phyloP scores from a whole-genome alignment of 2,113 vertebrate species.

The Steatornis caripensis region DNA sequence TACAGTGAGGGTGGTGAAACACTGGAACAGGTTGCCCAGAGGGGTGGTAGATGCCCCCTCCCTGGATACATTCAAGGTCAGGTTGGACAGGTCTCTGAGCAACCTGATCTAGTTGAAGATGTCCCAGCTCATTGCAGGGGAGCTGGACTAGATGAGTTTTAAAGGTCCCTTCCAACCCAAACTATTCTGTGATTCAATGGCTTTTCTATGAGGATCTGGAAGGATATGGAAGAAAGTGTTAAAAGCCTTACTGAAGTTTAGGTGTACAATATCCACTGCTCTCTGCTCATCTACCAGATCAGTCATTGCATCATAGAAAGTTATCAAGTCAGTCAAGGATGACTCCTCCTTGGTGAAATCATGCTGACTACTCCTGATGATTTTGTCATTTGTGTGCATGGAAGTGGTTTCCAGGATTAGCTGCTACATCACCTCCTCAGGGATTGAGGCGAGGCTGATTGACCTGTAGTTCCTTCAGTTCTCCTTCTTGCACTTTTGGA shows the following conservation, averaged over 20 bases:
- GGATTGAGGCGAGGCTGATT: not conserved
- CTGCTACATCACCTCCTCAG: not conserved
- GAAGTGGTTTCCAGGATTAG: not conserved
- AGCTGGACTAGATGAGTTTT: no score
- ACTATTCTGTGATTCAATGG: not conserved
- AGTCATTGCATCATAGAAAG: not conserved
- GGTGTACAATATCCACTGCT: not conserved
- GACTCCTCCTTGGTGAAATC: not conserved
- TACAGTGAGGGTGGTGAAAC: no score
- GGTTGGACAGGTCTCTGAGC: no score
- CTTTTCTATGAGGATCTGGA: not conserved
- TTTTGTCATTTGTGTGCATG: not conserved
- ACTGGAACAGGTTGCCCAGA: no score
- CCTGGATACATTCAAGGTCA: no score
- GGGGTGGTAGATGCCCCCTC: no score
- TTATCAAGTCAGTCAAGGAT: not conserved
- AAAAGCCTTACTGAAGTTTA: not conserved
- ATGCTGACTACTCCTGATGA: not conserved
- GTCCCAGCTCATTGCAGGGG: no score
- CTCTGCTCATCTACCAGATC: not conserved
- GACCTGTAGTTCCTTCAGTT: not conserved
- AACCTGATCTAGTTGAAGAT: no score
- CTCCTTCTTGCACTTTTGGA: not conserved
- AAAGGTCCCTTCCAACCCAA: no score
- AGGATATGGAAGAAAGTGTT: fast-evolving